Percentiles rank a stretch among this genome's conserved stretches.
These are phyloP conservation scores for human (Homo sapiens) DNA, from an alignment of 2,113 vertebrate species.

Conservation along the genomic window DNA sequence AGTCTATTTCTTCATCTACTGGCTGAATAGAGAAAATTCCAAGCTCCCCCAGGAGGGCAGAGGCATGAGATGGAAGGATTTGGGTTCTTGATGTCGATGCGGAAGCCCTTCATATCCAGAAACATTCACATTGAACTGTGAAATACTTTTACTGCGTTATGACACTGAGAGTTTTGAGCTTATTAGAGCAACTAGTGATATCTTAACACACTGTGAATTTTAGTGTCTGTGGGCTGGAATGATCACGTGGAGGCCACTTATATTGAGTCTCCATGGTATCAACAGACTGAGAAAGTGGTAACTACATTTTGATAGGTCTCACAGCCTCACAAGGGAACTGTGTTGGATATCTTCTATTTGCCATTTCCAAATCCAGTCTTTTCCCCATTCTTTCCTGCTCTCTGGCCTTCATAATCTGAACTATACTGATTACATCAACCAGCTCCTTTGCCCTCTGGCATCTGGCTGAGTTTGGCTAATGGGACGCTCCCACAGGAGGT, in stretches of 20 bases:
- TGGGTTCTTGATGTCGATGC: background rate
- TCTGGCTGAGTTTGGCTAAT: slow-evolving; percentile 38
- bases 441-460: slow-evolving; percentile 41
- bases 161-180: background rate
- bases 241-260: background rate
- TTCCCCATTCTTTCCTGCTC: background rate
- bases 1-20: background rate
- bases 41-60: background rate
- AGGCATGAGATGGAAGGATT: background rate
- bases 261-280: background rate
- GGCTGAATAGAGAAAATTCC: background rate
- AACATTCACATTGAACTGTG: background rate
- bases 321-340: background rate
- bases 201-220: background rate
- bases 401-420: slow-evolving; percentile 48
- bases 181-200: background rate
- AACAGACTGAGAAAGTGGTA: background rate
- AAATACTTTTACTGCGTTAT: background rate
- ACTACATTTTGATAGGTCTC: background rate
- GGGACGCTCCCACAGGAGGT: slow-evolving; percentile 19
- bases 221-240: background rate
- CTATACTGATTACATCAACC: slow-evolving; percentile 43
- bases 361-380: background rate
- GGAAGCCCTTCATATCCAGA: background rate
- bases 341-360: slow-evolving; percentile 36